Percentiles rank a stretch among this genome's conserved stretches.
Evolutionary conservation across 2,888 invertebrate species (phyloP).

Genomic region (Folsomia candida): DNA sequence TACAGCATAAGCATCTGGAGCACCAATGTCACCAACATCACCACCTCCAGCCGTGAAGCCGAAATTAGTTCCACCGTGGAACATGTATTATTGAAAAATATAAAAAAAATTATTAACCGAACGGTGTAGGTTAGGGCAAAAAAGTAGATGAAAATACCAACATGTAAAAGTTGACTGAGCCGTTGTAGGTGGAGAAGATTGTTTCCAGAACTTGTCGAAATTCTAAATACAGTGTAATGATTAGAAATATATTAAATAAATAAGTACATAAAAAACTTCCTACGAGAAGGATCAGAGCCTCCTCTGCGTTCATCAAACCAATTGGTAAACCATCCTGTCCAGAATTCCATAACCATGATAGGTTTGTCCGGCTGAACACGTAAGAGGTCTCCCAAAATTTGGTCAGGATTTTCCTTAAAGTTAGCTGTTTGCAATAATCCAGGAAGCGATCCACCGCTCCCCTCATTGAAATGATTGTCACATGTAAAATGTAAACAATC

Average conservation of each 20-base stretch:
- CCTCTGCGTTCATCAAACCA: conserved; percentile 56
- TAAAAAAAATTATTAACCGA: too few species aligned
- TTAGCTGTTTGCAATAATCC: conserved; percentile 61
- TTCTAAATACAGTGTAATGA: conserved; percentile 32
- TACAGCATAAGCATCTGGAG: conserved; percentile 43
- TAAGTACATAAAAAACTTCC: too few species aligned
- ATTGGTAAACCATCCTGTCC: conserved; percentile 65
- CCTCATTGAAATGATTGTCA: conserved; percentile 53
- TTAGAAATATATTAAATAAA: not conserved
- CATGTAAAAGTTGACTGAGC: conserved; percentile 76
- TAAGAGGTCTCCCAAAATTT: conserved; percentile 55
- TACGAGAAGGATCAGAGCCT: conserved; percentile 1
- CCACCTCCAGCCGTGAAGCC: conserved; percentile 37
- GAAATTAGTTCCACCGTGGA: conserved; percentile 63
- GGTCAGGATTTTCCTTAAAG: conserved; percentile 56
- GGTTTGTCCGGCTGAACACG: conserved; percentile 58
- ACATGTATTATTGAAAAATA: too few species aligned
- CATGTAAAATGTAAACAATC: conserved; percentile 59
- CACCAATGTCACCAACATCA: conserved; percentile 16
- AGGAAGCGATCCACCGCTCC: conserved; percentile 53
- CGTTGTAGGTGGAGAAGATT: conserved; percentile 54
- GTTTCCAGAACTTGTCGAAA: conserved; percentile 44
- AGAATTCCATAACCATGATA: conserved; percentile 62
- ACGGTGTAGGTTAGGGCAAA: too few species aligned
- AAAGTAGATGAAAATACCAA: too few species aligned